These are phyloP conservation scores for Eunapius fragilis DNA, from an alignment of 37 sponge, comb jelly and placozoan genomes.

Conservation along the genomic window DNA sequence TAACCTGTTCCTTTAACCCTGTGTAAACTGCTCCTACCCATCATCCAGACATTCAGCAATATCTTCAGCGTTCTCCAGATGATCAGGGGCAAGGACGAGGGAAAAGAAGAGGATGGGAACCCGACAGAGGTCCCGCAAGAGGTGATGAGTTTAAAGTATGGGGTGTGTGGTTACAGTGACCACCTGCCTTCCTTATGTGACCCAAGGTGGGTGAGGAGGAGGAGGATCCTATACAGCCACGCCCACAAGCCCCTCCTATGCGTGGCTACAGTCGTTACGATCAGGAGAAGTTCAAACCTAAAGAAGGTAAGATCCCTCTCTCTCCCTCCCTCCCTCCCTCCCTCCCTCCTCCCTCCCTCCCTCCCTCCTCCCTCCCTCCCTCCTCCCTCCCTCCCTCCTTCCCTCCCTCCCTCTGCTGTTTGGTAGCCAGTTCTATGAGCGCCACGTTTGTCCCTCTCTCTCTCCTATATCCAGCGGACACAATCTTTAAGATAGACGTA, in stretches of 20 bases:
- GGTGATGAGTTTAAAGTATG: not conserved
- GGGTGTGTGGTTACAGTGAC: too few species aligned
- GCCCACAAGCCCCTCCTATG: constrained; percentile 23
- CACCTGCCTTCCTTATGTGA: not conserved
- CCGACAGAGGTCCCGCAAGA: not conserved
- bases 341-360: not conserved
- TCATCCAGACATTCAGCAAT: constrained; percentile 64
- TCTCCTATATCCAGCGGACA: too few species aligned
- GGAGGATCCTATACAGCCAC: constrained; percentile 7
- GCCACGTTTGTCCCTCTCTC: too few species aligned
- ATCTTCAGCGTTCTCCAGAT: constrained; percentile 78
- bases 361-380: too few species aligned
- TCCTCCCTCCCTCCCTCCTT: too few species aligned
- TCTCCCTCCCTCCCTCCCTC: not conserved
- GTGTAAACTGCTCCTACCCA: not conserved
- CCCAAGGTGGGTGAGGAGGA: not conserved
- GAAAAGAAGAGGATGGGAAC: constrained; percentile 26
- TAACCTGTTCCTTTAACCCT: not conserved
- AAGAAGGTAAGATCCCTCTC: constrained; percentile 48
- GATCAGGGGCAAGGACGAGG: constrained; percentile 81
- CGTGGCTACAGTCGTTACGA: constrained; percentile 88
- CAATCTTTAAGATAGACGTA: too few species aligned
- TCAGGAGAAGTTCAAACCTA: constrained; percentile 87
- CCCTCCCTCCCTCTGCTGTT: too few species aligned
- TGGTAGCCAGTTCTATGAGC: too few species aligned